Evolutionary conservation across 2,797 vertebrate genomes (phyloP).

Genomic region (Sebastiscus albofasciatus): DNA sequence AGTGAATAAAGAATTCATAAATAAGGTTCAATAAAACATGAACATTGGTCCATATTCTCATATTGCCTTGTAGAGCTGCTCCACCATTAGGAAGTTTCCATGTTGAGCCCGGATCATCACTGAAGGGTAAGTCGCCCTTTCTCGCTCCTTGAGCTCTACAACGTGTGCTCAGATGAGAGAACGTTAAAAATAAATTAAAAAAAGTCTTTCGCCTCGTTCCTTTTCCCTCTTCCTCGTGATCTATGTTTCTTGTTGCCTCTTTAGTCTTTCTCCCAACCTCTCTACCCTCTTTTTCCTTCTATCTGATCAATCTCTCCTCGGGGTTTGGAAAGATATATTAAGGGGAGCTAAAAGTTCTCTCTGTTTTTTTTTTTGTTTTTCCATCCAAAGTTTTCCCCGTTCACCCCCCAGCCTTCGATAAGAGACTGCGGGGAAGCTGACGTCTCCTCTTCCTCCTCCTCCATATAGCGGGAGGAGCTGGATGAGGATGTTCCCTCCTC

Average conservation of each 20-base stretch:
- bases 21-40: conserved; percentile 80
- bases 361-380: background rate
- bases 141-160: conserved; percentile 72
- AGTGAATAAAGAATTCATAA: conserved; percentile 63
- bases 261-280: conserved; percentile 35
- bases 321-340: conserved; percentile 54
- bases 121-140: conserved; percentile 58
- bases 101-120: conserved; percentile 76
- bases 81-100: conserved; percentile 51
- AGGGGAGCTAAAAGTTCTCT: conserved; percentile 31
- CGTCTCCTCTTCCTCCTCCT: conserved; percentile 56
- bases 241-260: conserved; percentile 34
- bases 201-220: conserved; percentile 39
- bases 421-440: conserved; percentile 10
- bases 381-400: conserved; percentile 23
- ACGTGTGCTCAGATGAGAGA: conserved; percentile 75
- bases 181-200: conserved; percentile 49
- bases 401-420: conserved; percentile 13
- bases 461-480: conserved; percentile 51
- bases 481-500: conserved; percentile 45
- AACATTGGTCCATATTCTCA: conserved; percentile 75
- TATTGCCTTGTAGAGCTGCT: conserved; percentile 71
- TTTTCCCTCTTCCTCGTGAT: conserved; percentile 1
- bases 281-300: background rate
- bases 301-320: conserved; percentile 31